Evolutionary conservation across 2,797 vertebrate genomes (phyloP).

Genomic region (Kryptopterus vitreolus): DNA sequence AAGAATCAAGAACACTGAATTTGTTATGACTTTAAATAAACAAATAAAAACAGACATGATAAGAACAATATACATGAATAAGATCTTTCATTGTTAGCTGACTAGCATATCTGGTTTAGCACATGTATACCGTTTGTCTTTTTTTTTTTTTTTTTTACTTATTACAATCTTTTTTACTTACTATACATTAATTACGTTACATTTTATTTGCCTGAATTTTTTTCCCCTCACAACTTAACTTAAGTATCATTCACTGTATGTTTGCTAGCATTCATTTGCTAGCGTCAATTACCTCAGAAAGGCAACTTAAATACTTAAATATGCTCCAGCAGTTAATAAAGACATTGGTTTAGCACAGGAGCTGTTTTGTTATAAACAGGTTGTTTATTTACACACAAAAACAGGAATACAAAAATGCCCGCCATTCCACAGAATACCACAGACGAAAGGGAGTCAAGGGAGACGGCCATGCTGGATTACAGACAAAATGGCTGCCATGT

Average conservation of each 20-base stretch:
- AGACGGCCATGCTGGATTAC: slow-evolving; percentile 64
- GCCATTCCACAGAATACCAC: slow-evolving; percentile 55
- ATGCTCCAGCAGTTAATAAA: slow-evolving; percentile 6
- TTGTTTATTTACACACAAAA: slow-evolving; percentile 46
- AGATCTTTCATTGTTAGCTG: background rate
- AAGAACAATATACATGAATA: background rate
- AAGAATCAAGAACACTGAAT: background rate
- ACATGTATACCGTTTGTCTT: no score
- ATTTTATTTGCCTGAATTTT: background rate
- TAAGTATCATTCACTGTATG: background rate
- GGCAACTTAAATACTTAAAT: background rate
- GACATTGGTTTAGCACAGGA: slow-evolving; percentile 17
- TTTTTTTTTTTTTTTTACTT: background rate
- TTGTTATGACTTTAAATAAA: background rate
- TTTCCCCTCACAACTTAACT: no score
- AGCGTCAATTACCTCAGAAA: slow-evolving; percentile 8
- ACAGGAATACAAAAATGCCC: slow-evolving; percentile 41
- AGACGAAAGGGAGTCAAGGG: slow-evolving; percentile 55
- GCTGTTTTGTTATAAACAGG: slow-evolving; percentile 10
- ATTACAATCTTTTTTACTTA: no score
- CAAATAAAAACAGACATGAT: background rate
- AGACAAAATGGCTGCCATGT: slow-evolving; percentile 55
- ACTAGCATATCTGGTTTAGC: background rate
- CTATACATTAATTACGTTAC: background rate
- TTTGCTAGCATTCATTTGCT: background rate